Evolutionary conservation across 2,113 vertebrate genomes (phyloP).

Genomic region (Zingel zingel): DNA sequence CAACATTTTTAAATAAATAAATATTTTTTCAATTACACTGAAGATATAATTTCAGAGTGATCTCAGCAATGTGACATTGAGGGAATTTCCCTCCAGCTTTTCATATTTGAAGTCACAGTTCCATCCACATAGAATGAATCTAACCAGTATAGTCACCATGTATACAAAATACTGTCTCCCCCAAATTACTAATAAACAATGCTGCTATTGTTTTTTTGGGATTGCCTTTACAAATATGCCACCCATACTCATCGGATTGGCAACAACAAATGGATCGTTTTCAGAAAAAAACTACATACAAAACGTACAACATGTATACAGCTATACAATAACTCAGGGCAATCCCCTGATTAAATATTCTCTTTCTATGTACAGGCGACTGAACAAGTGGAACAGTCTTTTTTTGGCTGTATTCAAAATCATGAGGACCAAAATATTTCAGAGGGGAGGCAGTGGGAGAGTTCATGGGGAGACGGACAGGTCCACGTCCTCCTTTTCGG

Average conservation of each 20-base stretch:
- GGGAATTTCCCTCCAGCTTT: constrained; percentile 47
- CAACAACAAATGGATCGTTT: constrained; percentile 77
- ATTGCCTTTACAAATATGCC: constrained; percentile 72
- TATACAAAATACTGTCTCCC: constrained; percentile 73
- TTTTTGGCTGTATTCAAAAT: constrained; percentile 80
- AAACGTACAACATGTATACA: constrained; percentile 86
- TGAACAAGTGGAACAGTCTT: constrained; percentile 73
- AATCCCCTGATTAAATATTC: constrained; percentile 81
- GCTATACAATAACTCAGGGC: constrained; percentile 81
- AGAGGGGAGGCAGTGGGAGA: constrained; percentile 1
- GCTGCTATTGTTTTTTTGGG: constrained; percentile 52
- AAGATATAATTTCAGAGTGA: constrained; percentile 83
- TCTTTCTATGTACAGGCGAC: constrained; percentile 83
- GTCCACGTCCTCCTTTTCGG: constrained; percentile 95
- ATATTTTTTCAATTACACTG: constrained; percentile 91
- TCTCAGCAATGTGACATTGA: constrained; percentile 58
- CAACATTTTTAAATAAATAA: constrained; percentile 98
- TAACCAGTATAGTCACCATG: constrained; percentile 67
- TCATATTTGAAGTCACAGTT: constrained; percentile 55
- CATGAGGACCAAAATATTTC: constrained; percentile 63
- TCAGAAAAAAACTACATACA: constrained; percentile 84
- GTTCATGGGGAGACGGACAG: constrained; percentile 91
- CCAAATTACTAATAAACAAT: constrained; percentile 74
- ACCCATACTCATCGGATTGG: constrained; percentile 67
- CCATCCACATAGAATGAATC: constrained; percentile 75